phyloP scores from a whole-genome alignment of 2,888 invertebrate species.

The Lasioglossum villosulum region DNA sequence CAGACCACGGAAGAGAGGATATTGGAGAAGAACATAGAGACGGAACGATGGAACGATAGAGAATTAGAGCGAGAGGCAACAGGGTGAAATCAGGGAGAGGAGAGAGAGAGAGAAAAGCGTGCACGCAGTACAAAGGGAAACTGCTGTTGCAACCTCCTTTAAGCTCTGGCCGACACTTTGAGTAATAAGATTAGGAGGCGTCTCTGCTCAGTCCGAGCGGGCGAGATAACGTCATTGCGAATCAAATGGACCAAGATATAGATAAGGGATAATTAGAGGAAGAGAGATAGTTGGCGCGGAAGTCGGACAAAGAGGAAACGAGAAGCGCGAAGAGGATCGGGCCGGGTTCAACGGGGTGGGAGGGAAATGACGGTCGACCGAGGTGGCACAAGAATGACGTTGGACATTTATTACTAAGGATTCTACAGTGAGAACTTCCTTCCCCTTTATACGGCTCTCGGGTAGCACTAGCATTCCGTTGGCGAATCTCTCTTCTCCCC shows the following conservation, averaged over 20 bases:
- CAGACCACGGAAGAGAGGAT: slow-evolving; percentile 25
- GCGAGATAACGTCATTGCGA: slow-evolving; percentile 83
- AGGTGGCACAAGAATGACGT: slow-evolving; percentile 75
- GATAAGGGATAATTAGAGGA: slow-evolving; percentile 84
- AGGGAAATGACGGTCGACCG: slow-evolving; percentile 55
- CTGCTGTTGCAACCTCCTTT: slow-evolving; percentile 78
- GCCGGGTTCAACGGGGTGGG: slow-evolving; percentile 45
- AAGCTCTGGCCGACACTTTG: slow-evolving; percentile 80
- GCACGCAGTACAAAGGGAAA: slow-evolving; percentile 73
- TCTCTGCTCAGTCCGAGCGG: slow-evolving; percentile 74
- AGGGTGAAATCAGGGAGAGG: neutral
- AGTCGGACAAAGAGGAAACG: slow-evolving; percentile 57
- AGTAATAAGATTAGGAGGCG: slow-evolving; percentile 83
- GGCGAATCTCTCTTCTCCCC: neutral
- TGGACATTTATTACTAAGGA: slow-evolving; percentile 81
- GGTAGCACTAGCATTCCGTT: slow-evolving; percentile 26
- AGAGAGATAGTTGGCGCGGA: slow-evolving; percentile 77
- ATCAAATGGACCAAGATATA: slow-evolving; percentile 84
- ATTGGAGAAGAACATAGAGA: slow-evolving; percentile 26
- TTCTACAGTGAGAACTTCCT: slow-evolving; percentile 74
- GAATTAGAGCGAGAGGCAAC: slow-evolving; percentile 23
- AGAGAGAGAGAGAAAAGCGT: slow-evolving; percentile 42
- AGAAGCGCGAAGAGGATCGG: slow-evolving; percentile 61
- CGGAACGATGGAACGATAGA: slow-evolving; percentile 39
- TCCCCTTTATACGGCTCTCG: slow-evolving; percentile 36